Evolutionary conservation across 2,888 invertebrate genomes (phyloP).

Genomic region (Pammene aurita): DNA sequence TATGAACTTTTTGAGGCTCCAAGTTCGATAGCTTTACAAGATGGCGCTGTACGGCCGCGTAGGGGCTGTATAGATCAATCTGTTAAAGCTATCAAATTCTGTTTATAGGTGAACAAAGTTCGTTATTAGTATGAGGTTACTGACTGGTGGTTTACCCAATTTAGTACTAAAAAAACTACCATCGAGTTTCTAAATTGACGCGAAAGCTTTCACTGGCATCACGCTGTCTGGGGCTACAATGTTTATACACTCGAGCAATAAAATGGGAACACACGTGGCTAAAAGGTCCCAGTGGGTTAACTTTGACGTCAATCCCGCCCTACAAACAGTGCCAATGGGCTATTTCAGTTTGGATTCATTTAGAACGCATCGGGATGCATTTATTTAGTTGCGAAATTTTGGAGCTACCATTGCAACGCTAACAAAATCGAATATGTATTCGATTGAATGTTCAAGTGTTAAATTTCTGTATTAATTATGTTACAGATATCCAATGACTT

Average conservation of each 20-base stretch:
- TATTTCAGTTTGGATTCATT: slow-evolving; percentile 53
- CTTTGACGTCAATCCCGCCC: slow-evolving; percentile 68
- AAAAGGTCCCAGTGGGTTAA: slow-evolving; percentile 65
- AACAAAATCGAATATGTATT: too few species aligned
- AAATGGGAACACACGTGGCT: slow-evolving; percentile 60
- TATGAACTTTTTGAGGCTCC: too few species aligned
- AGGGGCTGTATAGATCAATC: too few species aligned
- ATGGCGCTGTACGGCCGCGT: too few species aligned
- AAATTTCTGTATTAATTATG: too few species aligned
- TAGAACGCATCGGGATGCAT: slow-evolving; percentile 56
- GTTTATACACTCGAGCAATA: slow-evolving; percentile 51
- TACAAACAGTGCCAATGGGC: slow-evolving; percentile 51
- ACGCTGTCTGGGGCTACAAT: slow-evolving; percentile 50
- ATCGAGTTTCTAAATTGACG: not conserved
- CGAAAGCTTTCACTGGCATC: slow-evolving; percentile 45
- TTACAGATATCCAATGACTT: too few species aligned
- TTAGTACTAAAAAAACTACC: not conserved
- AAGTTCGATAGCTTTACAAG: too few species aligned
- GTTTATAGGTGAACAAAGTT: too few species aligned
- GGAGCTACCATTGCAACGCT: slow-evolving; percentile 17
- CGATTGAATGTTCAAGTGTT: too few species aligned
- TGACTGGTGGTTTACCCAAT: too few species aligned
- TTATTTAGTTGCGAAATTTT: slow-evolving; percentile 41
- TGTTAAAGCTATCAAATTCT: too few species aligned
- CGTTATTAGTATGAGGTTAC: too few species aligned